phyloP scores from a whole-genome alignment of 2,888 invertebrate genomes.

The Exocentrus adspersus region DNA sequence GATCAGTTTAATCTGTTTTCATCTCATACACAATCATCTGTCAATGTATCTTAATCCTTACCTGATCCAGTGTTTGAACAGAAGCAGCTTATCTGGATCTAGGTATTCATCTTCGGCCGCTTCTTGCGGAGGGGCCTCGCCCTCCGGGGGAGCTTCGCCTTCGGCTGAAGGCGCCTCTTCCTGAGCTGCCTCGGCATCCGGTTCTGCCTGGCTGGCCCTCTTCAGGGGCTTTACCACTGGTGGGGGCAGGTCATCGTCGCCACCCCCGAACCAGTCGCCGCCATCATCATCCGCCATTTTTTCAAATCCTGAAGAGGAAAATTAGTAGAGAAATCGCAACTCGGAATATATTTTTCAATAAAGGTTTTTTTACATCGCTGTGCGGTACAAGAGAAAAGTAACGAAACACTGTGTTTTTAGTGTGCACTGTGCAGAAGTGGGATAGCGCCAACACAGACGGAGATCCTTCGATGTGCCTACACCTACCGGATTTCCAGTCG shows the following conservation, averaged over 20 bases:
- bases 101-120: constrained; percentile 63
- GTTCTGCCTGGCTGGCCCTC: constrained; percentile 31
- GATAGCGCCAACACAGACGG: no score
- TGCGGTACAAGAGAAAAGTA: not conserved
- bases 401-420: no score
- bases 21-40: no score
- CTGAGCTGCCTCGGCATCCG: constrained; percentile 39
- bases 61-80: constrained; percentile 87
- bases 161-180: constrained; percentile 34
- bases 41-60: constrained; percentile 52
- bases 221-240: constrained; percentile 32
- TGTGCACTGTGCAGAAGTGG: no score
- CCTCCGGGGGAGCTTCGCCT: constrained; percentile 36
- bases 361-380: no score
- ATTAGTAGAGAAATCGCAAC: not conserved
- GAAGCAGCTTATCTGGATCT: constrained; percentile 73
- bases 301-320: not conserved
- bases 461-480: no score
- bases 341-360: no score
- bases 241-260: constrained; percentile 39
- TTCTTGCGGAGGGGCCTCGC: constrained; percentile 53
- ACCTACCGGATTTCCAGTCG: no score
- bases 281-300: constrained; percentile 38
- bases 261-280: constrained; percentile 47
- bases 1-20: no score